phyloP scores from a whole-genome alignment of 1,140 invertebrate genomes.

The Pseudomyrmex flavicornis region DNA sequence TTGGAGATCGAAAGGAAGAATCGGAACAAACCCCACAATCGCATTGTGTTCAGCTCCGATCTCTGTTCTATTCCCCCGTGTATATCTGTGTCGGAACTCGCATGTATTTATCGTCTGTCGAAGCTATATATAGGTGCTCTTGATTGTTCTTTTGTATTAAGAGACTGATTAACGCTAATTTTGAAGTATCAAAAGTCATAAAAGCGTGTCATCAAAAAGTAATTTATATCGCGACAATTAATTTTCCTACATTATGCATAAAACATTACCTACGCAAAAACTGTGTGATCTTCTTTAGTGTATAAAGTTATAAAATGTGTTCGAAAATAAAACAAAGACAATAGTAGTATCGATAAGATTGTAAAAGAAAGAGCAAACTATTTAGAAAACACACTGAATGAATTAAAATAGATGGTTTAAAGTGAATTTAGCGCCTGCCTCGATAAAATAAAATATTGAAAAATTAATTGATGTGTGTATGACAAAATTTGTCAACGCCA shows the following conservation, averaged over 20 bases:
- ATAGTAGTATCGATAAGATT: neutral
- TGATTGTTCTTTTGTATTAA: slow-evolving; percentile 4
- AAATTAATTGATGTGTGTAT: neutral
- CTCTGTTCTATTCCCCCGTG: slow-evolving; percentile 6
- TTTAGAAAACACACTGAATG: neutral
- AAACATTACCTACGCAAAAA: neutral
- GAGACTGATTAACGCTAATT: neutral
- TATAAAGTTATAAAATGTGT: neutral
- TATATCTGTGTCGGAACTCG: slow-evolving; percentile 38
- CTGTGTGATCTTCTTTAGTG: too few relatives aligned
- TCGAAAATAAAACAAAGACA: neutral
- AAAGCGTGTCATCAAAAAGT: neutral
- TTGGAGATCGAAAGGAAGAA: slow-evolving; percentile 61
- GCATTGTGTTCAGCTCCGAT: slow-evolving; percentile 24
- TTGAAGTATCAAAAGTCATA: neutral
- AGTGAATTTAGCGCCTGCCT: neutral
- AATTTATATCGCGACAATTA: neutral
- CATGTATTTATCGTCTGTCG: slow-evolving; percentile 40
- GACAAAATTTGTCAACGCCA: neutral
- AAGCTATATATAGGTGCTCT: neutral
- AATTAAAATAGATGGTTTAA: neutral
- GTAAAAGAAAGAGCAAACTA: neutral
- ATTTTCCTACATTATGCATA: too few relatives aligned
- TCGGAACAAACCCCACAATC: slow-evolving; percentile 63
- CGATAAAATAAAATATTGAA: neutral